phyloP scores from a whole-genome alignment of 92 coral and sea anemone genomes.

The Pocillopora meandrina region DNA sequence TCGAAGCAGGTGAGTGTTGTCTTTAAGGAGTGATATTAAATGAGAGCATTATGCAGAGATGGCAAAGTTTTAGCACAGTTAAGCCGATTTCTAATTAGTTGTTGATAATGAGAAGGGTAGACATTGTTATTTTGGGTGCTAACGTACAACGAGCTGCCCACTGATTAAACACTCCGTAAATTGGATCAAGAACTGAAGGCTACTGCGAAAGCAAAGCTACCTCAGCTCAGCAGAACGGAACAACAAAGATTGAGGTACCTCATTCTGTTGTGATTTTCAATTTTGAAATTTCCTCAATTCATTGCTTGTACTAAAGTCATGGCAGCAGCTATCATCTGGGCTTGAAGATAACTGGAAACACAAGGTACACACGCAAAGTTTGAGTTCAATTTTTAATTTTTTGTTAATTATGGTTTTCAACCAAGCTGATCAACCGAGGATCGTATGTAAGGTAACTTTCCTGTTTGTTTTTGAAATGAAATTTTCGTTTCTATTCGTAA shows the following conservation, averaged over 20 bases:
- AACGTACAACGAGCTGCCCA: constrained; percentile 6
- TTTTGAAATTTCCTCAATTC: constrained; percentile 21
- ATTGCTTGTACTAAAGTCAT: constrained; percentile 27
- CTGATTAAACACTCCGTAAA: not conserved
- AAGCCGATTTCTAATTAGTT: not conserved
- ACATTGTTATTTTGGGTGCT: not conserved
- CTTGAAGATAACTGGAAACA: constrained; percentile 19
- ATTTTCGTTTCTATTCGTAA: not conserved
- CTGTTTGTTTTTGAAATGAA: constrained; percentile 3
- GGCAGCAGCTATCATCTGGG: constrained; percentile 18
- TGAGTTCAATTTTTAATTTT: not conserved
- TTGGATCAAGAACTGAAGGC: constrained; percentile 27
- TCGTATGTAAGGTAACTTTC: constrained; percentile 24
- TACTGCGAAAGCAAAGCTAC: constrained; percentile 17
- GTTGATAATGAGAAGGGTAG: constrained; percentile 1
- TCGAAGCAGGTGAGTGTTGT: constrained; percentile 81
- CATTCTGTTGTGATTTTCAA: constrained; percentile 32
- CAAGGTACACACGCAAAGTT: constrained; percentile 31
- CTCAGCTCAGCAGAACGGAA: constrained; percentile 27
- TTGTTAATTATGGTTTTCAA: constrained; percentile 20
- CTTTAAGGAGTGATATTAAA: not conserved
- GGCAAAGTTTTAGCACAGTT: too few species aligned
- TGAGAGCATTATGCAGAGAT: too few species aligned
- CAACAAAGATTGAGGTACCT: constrained; percentile 40
- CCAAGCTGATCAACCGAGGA: constrained; percentile 1